These are phyloP conservation scores for Agrochola litura DNA, from an alignment of 2,888 invertebrate genomes.

Conservation along the genomic window DNA sequence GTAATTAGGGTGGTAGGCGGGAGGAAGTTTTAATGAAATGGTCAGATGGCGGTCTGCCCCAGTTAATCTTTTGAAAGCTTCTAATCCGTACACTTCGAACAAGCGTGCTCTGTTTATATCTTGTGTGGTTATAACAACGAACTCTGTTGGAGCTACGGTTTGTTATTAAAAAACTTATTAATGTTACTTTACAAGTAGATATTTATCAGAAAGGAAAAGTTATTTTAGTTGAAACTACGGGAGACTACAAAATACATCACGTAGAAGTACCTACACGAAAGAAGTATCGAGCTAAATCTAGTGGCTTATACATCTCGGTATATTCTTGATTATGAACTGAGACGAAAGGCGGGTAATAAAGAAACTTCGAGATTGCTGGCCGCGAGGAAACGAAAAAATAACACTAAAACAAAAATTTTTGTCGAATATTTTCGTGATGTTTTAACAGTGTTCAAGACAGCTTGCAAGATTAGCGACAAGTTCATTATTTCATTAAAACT, in stretches of 20 bases:
- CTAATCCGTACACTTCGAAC: constrained; percentile 79
- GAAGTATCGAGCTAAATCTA: constrained; percentile 33
- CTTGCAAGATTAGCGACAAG: constrained; percentile 72
- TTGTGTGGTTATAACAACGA: constrained; percentile 52
- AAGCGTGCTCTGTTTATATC: constrained; percentile 69
- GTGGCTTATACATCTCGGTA: constrained; percentile 44
- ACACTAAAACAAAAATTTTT: constrained; percentile 38
- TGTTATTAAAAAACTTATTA: constrained; percentile 53
- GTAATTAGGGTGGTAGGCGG: constrained; percentile 74
- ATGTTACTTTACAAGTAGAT: constrained; percentile 29
- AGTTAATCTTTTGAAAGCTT: constrained; percentile 85
- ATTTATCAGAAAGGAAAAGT: constrained; percentile 44
- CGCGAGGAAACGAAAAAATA: constrained; percentile 35
- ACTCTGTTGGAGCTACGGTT: constrained; percentile 18
- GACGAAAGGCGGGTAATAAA: constrained; percentile 39
- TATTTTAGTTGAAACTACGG: constrained; percentile 40
- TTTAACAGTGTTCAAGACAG: constrained; percentile 73
- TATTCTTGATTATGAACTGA: constrained; percentile 48
- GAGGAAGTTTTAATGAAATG: constrained; percentile 83
- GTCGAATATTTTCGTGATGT: constrained; percentile 58
- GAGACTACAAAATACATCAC: constrained; percentile 25
- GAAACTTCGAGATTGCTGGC: constrained; percentile 48
- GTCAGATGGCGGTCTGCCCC: constrained; percentile 77
- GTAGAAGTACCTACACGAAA: constrained; percentile 18
- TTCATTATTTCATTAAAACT: constrained; percentile 77